These are phyloP conservation scores for Hirundo rustica DNA, from an alignment of 2,797 vertebrate species.

Conservation along the genomic window DNA sequence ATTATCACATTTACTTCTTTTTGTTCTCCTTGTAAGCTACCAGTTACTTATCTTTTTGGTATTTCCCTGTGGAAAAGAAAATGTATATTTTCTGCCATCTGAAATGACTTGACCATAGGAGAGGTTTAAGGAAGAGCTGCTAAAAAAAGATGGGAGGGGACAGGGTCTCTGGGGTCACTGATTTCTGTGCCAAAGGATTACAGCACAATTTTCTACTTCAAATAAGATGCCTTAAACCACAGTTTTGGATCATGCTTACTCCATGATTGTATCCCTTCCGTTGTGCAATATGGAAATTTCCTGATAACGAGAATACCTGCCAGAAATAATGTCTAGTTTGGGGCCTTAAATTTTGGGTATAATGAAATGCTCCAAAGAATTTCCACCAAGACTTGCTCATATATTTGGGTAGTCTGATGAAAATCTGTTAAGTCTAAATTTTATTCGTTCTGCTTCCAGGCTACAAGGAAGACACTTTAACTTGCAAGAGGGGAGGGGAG, in stretches of 20 bases:
- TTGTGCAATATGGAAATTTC: not conserved
- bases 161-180: not conserved
- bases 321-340: not conserved
- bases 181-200: not conserved
- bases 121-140: not conserved
- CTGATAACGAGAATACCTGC: not conserved
- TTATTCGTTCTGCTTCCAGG: not conserved
- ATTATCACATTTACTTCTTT: not conserved
- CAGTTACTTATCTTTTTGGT: not conserved
- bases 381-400: not conserved
- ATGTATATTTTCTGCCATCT: not conserved
- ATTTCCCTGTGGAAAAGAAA: not conserved
- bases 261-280: not conserved
- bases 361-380: not conserved
- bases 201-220: not conserved
- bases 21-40: not conserved
- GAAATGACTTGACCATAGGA: not conserved
- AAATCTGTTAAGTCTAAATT: not conserved
- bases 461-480: not conserved
- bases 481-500: not conserved
- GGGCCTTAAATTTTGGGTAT: not conserved
- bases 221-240: not conserved
- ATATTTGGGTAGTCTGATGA: not conserved
- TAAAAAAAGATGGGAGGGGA: not conserved
- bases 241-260: not conserved